Evolutionary conservation across 2,113 vertebrate species (phyloP).

Genomic region (Chaetodon trifascialis): DNA sequence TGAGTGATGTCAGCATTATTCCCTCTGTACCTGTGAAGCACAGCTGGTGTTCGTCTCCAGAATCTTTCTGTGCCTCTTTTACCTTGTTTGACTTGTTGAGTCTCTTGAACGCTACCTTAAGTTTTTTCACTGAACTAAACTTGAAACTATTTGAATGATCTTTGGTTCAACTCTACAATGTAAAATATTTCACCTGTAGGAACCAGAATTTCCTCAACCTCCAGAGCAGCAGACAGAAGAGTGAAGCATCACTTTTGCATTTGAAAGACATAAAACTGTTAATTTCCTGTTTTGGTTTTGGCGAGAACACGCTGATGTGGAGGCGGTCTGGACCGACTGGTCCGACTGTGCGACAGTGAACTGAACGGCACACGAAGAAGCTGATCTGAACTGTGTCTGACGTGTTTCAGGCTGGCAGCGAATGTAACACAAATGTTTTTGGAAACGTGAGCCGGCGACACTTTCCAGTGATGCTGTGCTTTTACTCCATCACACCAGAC

Average conservation of each 20-base stretch:
- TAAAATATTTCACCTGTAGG: neutral
- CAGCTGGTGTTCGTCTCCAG: neutral
- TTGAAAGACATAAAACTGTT: neutral
- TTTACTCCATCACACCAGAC: neutral
- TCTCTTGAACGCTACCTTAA: neutral
- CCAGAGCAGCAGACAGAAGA: neutral
- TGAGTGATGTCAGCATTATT: neutral
- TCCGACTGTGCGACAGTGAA: neutral
- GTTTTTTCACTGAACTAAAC: neutral
- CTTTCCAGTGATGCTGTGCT: neutral
- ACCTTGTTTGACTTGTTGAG: neutral
- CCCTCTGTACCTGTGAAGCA: neutral
- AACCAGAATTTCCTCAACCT: neutral
- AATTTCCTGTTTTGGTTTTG: neutral
- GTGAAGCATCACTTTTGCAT: neutral
- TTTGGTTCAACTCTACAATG: conserved; percentile 1
- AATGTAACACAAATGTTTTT: neutral
- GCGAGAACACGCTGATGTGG: neutral
- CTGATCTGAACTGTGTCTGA: neutral
- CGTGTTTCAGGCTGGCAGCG: neutral
- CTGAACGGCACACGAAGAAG: conserved; percentile 9
- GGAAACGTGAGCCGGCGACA: neutral
- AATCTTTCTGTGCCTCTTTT: conserved; percentile 32
- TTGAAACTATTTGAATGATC: neutral
- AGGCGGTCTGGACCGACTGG: neutral